A percentile compares a stretch with the other conserved stretches of the same genome.
phyloP scores from a whole-genome alignment of 2,113 vertebrate species.

The Orthonyx spaldingii region DNA sequence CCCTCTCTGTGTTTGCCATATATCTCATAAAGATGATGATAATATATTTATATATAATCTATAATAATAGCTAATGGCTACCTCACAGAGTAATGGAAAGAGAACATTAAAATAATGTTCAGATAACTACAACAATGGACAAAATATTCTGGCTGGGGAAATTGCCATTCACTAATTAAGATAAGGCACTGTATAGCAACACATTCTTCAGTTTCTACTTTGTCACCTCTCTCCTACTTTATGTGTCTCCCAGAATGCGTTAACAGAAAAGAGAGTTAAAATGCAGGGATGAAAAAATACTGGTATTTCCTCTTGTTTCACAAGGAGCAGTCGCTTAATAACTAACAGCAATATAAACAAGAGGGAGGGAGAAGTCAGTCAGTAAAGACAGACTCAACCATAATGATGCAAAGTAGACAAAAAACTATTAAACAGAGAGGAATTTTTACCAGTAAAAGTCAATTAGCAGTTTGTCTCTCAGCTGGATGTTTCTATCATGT shows the following conservation, averaged over 20 bases:
- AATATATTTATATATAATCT: neutral
- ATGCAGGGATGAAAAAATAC: neutral
- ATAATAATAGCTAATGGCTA: neutral
- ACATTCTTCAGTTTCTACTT: neutral
- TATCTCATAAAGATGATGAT: neutral
- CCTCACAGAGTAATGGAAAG: neutral
- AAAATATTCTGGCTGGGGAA: neutral
- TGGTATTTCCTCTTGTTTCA: constrained; percentile 19
- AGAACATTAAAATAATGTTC: neutral
- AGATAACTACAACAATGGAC: neutral
- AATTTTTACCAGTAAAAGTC: neutral
- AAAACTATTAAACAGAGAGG: neutral
- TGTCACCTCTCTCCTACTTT: neutral
- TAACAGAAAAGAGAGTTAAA: neutral
- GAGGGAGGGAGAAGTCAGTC: neutral
- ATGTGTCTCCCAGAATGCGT: neutral
- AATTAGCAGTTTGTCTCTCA: neutral
- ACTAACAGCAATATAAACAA: constrained; percentile 28
- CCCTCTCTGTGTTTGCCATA: neutral
- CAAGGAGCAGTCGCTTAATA: neutral
- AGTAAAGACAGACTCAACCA: neutral
- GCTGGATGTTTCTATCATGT: neutral
- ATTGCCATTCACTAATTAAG: neutral
- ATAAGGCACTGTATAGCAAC: neutral
- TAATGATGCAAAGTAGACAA: neutral